Evolutionary conservation across 1,140 invertebrate genomes (phyloP), one percentile per base, ranked within the genome.

Genomic region (Panulirus ornatus): DNA sequence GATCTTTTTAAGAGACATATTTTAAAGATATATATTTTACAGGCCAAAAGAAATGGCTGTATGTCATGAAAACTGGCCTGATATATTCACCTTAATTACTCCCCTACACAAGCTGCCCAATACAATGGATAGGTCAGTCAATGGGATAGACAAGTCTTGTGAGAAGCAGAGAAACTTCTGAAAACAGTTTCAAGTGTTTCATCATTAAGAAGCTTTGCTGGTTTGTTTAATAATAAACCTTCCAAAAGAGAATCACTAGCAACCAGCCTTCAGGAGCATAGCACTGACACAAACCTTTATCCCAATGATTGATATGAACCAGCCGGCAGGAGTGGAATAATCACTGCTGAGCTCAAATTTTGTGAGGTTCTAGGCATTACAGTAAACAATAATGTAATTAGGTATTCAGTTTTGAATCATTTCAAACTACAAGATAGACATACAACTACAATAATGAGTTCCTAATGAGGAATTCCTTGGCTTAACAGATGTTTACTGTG

Each of bases 31-130:
- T 30, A 66, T 34, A 47, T 79, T 75, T 83, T 44, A 84, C 82
- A 84, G 83, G 88, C 88, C 88, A 90, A 90, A 81, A 84, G 88
- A 90, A 90, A 90, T 90, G 88, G 88, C 88, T 90, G 88, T 75
- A 90, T 90, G 88, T 90, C 88, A 90, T 90, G 73, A 66, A 78
- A 90, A 51, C 73, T 84, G 88, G 83, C 88, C 88, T 78, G 82
- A 90, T 79, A 79, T 54, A 63, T 44, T 89, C 70, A 84, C 85
- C 85, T 88, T 75, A 54, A 71, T 83, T 70, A 89, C 78, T 88
- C 76, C 85, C 86, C 78, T 51, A 71, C 63, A 88, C 81, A 82
- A 89, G 88, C 79, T 84, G 88, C 79, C 88, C 79, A 89, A 75
- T 75, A 54, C 51, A 66, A 36, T 76, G 71, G 71, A 38, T 78